A percentile compares a stretch with the other conserved stretches of the same genome.
Conservation (phyloP, 2,888 invertebrate genomes). For the Cremastinae sp. region DNA sequence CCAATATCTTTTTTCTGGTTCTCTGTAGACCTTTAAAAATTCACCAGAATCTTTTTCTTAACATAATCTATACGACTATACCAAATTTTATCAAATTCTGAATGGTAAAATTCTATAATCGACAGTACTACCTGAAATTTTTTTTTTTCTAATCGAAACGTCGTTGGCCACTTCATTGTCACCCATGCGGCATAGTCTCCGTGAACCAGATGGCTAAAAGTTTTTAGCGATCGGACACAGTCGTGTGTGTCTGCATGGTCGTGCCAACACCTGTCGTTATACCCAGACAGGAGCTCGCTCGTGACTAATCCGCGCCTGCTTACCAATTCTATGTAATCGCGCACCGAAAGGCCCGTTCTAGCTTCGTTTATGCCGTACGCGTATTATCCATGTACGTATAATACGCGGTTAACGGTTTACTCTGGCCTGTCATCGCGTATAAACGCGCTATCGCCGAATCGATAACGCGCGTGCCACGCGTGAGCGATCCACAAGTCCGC, state of each 20-base stretch:
- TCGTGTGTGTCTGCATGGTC: conserved; percentile 18
- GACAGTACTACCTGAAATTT: no score
- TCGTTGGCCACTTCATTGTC: no score
- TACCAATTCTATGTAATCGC: conserved; percentile 73
- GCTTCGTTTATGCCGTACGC: conserved; percentile 27
- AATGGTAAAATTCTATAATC: no score
- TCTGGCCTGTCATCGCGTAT: conserved; percentile 74
- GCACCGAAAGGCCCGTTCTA: conserved; percentile 50
- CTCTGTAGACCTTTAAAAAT: no score
- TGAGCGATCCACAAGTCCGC: conserved; percentile 70
- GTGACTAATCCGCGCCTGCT: conserved; percentile 75
- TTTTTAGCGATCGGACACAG: neutral
- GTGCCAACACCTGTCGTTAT: conserved; percentile 76
- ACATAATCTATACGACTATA: no score
- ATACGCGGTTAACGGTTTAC: conserved; percentile 73
- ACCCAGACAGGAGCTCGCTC: conserved; percentile 74
- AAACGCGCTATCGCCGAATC: conserved; percentile 71
- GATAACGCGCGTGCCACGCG: conserved; percentile 73
- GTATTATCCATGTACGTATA: conserved; percentile 56
- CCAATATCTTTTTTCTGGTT: no score
- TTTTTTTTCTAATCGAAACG: conserved; percentile 13
- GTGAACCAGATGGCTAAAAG: conserved; percentile 4
- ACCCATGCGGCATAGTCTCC: no score
- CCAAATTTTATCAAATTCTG: no score
- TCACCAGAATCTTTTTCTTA: no score